Evolutionary conservation across 1,140 invertebrate species (phyloP).

Genomic region (Radopholus similis): DNA sequence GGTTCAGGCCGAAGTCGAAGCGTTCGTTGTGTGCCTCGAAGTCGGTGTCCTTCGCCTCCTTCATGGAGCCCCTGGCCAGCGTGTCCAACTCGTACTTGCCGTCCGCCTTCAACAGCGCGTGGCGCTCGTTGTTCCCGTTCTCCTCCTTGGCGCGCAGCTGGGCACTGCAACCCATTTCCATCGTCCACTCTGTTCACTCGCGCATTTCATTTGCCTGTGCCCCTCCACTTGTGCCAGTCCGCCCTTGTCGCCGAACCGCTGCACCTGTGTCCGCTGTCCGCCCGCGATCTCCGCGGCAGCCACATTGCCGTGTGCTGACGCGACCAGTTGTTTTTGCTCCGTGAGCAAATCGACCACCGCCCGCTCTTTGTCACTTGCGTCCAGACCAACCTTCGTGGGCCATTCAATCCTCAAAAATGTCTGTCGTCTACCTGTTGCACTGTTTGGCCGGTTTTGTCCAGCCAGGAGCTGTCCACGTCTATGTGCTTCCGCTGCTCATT

Average conservation of each 20-base stretch:
- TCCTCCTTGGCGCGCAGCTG: constrained; percentile 49
- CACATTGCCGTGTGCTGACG: constrained; percentile 55
- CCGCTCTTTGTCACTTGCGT: constrained; percentile 56
- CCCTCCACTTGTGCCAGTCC: constrained; percentile 55
- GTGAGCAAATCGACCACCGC: constrained; percentile 54
- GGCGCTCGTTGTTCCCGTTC: constrained; percentile 39
- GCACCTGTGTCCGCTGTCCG: constrained; percentile 56
- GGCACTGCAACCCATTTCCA: constrained; percentile 38
- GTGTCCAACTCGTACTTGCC: constrained; percentile 60
- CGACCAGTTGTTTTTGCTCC: constrained; percentile 44
- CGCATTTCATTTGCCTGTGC: constrained; percentile 31
- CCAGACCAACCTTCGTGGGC: constrained; percentile 49
- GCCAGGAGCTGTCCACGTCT: constrained; percentile 53
- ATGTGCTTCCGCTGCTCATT: constrained; percentile 58
- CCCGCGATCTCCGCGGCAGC: constrained; percentile 53
- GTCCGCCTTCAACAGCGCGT: constrained; percentile 56
- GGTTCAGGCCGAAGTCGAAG: constrained; percentile 54
- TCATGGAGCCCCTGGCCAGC: constrained; percentile 45
- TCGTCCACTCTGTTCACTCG: neutral
- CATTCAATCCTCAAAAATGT: constrained; percentile 19
- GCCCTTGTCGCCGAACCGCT: constrained; percentile 56
- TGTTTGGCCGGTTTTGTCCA: constrained; percentile 49
- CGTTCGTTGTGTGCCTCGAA: constrained; percentile 56
- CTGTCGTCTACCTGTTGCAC: constrained; percentile 40
- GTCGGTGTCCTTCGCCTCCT: constrained; percentile 43